Percentiles rank a stretch among this genome's conserved stretches.
phyloP scores from a whole-genome alignment of 1,140 invertebrate genomes.

The Scaptodrosophila lebanonensis region DNA sequence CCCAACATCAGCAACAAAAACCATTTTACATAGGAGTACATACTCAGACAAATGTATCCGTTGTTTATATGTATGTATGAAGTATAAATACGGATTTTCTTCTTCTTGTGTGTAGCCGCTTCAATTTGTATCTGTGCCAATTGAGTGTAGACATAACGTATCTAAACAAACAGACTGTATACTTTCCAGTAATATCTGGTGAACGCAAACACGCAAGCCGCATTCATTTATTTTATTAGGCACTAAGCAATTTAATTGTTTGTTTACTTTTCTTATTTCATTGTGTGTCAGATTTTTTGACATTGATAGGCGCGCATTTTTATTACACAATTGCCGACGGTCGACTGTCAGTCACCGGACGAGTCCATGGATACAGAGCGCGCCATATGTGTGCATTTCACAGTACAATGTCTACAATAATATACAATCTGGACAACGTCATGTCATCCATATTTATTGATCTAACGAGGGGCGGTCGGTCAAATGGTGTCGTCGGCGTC shows the following conservation, averaged over 20 bases:
- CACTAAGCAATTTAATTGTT: constrained; percentile 73
- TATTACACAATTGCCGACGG: constrained; percentile 58
- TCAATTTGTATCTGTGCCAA: constrained; percentile 37
- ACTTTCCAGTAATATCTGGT: constrained; percentile 38
- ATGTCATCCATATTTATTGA: constrained; percentile 75
- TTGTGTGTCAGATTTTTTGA: constrained; percentile 73
- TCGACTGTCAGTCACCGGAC: constrained; percentile 17
- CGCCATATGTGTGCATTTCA: too few species aligned
- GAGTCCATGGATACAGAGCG: constrained; percentile 14
- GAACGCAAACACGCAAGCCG: constrained; percentile 22
- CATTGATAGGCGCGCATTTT: constrained; percentile 74
- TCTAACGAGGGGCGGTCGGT: constrained; percentile 37
- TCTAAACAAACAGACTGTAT: constrained; percentile 10
- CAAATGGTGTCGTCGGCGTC: constrained; percentile 44
- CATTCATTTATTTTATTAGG: constrained; percentile 73
- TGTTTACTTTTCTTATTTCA: constrained; percentile 70
- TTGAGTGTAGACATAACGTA: constrained; percentile 11
- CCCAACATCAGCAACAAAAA: too few species aligned
- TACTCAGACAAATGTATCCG: too few species aligned
- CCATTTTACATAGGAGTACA: too few species aligned
- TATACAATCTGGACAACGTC: constrained; percentile 67
- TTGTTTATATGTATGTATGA: not conserved
- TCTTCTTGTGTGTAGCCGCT: constrained; percentile 13
- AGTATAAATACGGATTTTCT: constrained; percentile 1
- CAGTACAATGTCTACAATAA: too few species aligned